Evolutionary conservation across 2,113 vertebrate genomes (phyloP).

Genomic region (Empidonax traillii): DNA sequence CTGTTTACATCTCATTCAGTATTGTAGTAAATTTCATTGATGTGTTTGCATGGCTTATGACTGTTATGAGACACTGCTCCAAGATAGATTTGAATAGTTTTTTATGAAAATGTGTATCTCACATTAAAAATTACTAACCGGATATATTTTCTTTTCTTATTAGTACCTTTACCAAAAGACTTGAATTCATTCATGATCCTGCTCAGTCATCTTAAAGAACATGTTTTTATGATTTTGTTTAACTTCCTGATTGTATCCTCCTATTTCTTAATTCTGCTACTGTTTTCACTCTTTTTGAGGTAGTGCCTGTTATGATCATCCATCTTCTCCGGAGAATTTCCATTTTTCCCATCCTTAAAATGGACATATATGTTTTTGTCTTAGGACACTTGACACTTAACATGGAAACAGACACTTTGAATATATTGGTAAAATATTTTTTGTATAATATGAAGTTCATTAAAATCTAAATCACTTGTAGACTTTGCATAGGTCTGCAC

Average conservation of each 20-base stretch:
- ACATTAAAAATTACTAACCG: background rate
- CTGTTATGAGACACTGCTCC: background rate
- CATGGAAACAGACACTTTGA: background rate
- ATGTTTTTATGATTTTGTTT: background rate
- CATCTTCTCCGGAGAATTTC: background rate
- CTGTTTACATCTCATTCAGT: background rate
- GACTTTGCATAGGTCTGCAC: background rate
- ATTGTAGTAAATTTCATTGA: background rate
- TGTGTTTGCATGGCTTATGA: background rate
- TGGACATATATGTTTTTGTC: background rate
- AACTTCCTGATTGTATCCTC: background rate
- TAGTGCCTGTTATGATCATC: accelerated
- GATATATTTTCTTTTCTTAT: background rate
- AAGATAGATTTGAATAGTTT: background rate
- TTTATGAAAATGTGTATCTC: background rate
- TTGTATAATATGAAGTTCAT: background rate
- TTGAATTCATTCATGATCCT: background rate
- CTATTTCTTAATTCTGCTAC: background rate
- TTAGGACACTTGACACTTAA: background rate
- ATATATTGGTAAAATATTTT: background rate
- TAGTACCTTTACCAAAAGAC: background rate
- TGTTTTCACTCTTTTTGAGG: background rate
- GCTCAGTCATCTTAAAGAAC: background rate
- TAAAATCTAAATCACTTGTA: background rate
- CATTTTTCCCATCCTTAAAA: background rate